Conservation (phyloP, 1,140 invertebrate genomes). For the Holotrichia oblita region DNA sequence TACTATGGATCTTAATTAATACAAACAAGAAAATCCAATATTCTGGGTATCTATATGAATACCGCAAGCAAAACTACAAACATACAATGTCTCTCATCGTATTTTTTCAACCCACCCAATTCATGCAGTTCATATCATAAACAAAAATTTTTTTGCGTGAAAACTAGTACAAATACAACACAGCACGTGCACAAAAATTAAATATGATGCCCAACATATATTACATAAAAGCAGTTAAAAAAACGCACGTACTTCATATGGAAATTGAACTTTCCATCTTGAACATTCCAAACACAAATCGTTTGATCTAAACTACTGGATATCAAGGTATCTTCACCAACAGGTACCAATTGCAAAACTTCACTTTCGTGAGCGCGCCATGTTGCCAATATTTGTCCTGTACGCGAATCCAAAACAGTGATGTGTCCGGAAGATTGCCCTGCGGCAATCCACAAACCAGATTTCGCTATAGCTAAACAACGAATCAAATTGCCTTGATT, state of each 20-base stretch:
- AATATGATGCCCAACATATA: not conserved
- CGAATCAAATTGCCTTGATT: conserved; percentile 77
- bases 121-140: no score
- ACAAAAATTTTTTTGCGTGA: no score
- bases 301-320: conserved; percentile 92
- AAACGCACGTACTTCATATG: conserved; percentile 78
- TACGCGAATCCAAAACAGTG: conserved; percentile 85
- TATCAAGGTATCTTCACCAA: conserved; percentile 81
- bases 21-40: no score
- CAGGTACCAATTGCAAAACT: conserved; percentile 78
- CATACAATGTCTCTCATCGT: no score
- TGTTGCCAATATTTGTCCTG: conserved; percentile 81
- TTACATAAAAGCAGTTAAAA: not conserved
- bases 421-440: conserved; percentile 89
- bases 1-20: no score
- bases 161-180: no score
- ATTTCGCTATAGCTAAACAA: conserved; percentile 80
- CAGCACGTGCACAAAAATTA: no score
- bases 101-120: no score
- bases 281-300: conserved; percentile 85
- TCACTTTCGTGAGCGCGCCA: conserved; percentile 95
- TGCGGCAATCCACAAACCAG: conserved; percentile 81
- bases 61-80: no score
- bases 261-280: conserved; percentile 85
- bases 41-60: no score